Evolutionary conservation across 1,140 invertebrate species (phyloP).

Genomic region (Drosophila equinoxialis): DNA sequence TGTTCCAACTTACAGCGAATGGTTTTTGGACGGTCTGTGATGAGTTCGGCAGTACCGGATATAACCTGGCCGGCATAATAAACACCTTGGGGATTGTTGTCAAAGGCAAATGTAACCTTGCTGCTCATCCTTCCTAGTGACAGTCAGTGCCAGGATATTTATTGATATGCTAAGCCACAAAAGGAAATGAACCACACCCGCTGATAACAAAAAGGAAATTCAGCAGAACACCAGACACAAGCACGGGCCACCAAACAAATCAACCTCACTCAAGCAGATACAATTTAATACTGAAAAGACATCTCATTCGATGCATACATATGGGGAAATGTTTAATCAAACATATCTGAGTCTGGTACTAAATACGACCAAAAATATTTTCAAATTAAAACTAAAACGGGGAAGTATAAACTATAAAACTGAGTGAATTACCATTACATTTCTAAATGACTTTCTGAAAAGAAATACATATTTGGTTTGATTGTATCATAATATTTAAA

Average conservation of each 20-base stretch:
- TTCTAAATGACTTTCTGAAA: neutral
- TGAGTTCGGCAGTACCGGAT: conserved; percentile 83
- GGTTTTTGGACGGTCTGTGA: conserved; percentile 84
- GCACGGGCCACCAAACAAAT: conserved; percentile 16
- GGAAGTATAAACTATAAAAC: conserved; percentile 14
- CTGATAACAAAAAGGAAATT: neutral
- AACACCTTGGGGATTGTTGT: conserved; percentile 83
- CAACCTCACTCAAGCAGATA: conserved; percentile 48
- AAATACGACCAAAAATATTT: too few relatives aligned
- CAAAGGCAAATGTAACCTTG: conserved; percentile 84
- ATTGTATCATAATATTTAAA: neutral
- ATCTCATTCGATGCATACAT: neutral
- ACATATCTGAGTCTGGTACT: neutral
- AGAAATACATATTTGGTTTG: neutral
- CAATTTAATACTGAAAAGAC: conserved; percentile 60
- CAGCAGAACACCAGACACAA: neutral
- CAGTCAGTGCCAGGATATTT: conserved; percentile 45
- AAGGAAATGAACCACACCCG: neutral
- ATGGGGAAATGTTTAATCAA: neutral
- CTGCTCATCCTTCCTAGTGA: conserved; percentile 66
- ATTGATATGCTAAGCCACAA: neutral
- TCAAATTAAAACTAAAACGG: neutral
- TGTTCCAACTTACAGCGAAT: conserved; percentile 77
- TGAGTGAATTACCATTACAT: neutral
- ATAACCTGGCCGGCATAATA: conserved; percentile 85